These are phyloP conservation scores for Listrodromus nycthemerus DNA, from an alignment of 2,888 invertebrate genomes.

Conservation along the genomic window DNA sequence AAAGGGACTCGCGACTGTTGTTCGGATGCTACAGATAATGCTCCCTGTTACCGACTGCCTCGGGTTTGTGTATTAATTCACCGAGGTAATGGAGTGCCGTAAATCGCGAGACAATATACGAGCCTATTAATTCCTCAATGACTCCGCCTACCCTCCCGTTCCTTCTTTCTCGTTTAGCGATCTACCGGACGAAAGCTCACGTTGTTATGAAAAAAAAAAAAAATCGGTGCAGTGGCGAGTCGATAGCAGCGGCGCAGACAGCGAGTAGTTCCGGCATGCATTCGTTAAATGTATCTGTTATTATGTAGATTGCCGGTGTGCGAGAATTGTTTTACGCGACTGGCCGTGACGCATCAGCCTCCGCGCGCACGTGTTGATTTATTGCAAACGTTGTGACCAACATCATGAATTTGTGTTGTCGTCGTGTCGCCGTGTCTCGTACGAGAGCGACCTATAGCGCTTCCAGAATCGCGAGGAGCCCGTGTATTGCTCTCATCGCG, in stretches of 20 bases:
- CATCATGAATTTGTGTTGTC: conserved; percentile 15
- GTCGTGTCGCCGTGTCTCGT: conserved; percentile 8
- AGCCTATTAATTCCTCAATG: conserved; percentile 40
- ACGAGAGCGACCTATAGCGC: conserved; percentile 6
- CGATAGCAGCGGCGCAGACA: background rate
- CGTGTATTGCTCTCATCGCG: background rate
- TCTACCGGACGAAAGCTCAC: conserved; percentile 1
- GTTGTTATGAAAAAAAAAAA: conserved; percentile 37
- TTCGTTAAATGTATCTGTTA: conserved; percentile 44
- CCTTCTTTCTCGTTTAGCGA: conserved; percentile 21
- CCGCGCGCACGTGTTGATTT: conserved; percentile 39
- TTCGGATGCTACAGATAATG: background rate
- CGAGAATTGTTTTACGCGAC: conserved; percentile 52
- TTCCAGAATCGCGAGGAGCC: conserved; percentile 11
- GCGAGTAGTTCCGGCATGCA: background rate
- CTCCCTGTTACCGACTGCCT: background rate
- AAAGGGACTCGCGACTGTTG: conserved; percentile 11
- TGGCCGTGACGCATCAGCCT: conserved; percentile 27
- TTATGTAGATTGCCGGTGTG: conserved; percentile 57
- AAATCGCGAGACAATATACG: conserved; percentile 38
- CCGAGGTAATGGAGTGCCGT: conserved; percentile 40
- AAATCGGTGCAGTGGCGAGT: background rate
- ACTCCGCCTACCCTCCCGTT: conserved; percentile 21
- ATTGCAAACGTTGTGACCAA: conserved; percentile 23
- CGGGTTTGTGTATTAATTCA: conserved; percentile 35